Base-by-base conservation (phyloP, 2,797 vertebrate species). In the Coranthus polyacanthus region DNA sequence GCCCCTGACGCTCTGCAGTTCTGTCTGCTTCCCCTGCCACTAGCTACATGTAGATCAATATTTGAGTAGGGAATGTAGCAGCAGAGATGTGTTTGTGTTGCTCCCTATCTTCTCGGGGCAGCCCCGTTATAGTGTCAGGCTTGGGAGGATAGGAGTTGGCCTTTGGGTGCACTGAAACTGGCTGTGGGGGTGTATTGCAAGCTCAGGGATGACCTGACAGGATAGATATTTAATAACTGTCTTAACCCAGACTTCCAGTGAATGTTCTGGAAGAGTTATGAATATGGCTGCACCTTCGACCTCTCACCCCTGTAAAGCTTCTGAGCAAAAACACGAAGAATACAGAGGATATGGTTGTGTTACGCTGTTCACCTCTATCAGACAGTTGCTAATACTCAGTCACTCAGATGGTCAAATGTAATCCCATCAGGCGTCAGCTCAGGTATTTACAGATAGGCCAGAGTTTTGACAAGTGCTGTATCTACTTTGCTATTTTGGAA, bases 141-240 rank as follows among this genome's bases (percentile, higher is more conserved):
- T 54, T 62, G 50, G n/a, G 59, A 68, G 42, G 72, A 70, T 54
- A 55, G 52, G 29, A 45, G 42, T 16, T 61, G 53, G 42, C 51
- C 65, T 49, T 20, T 24, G 24, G 47, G 51, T 45, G 26, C 47
- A 24, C 51, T 4, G 12, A 50, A 17, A 45, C 26, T 24, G 43
- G n/a, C 21, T 11, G 51, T 10, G 10, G 26, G 11, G 16, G 32
- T 20, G 43, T 39, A 9, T 38, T 58, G 57, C 44, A 34, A 41
- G 45, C 43, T 47, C 44, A n/a, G 43, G 68, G 56, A 15, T 72
- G 80, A 82, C 76, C 83, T 65, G 77, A 57, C 69, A 68, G 66
- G 66, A 63, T 50, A 55, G 77, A 89, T 82, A 87, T 84, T 79
- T 88, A 89, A 90, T 91, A 88, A 84, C 69, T 81, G 79, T 68